These are phyloP conservation scores for Therioaphis trifolii DNA, from an alignment of 2,888 invertebrate species.

Conservation along the genomic window DNA sequence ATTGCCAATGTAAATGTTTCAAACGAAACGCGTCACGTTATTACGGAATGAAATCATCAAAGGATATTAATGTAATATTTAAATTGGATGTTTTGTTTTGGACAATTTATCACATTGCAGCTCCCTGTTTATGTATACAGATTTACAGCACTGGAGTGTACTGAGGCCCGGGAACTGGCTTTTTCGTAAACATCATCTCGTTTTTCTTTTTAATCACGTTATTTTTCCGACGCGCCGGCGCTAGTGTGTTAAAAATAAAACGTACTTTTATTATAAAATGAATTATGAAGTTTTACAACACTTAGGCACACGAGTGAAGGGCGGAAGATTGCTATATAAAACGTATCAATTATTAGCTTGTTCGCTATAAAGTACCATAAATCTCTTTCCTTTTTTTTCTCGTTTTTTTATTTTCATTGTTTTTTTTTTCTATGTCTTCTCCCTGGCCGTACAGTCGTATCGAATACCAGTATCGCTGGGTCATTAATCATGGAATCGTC, in stretches of 20 bases:
- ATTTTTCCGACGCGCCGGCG: not conserved
- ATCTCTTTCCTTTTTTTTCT: conserved; percentile 36
- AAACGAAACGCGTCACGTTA: not conserved
- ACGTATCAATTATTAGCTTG: conserved; percentile 20
- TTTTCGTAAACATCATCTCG: conserved; percentile 1
- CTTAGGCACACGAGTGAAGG: too few species aligned
- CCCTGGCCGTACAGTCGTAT: conserved; percentile 25
- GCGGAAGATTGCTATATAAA: not conserved
- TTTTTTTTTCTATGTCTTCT: not conserved
- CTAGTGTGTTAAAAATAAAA: conserved; percentile 6
- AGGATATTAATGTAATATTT: too few species aligned
- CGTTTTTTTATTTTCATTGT: not conserved
- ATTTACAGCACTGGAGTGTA: too few species aligned
- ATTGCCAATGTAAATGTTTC: not conserved
- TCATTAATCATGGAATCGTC: conserved; percentile 45
- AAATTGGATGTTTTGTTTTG: too few species aligned
- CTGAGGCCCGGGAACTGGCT: too few species aligned
- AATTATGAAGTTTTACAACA: conserved; percentile 4
- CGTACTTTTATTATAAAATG: conserved; percentile 18
- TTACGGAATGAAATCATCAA: not conserved
- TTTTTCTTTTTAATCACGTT: conserved; percentile 29
- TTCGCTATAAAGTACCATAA: conserved; percentile 34
- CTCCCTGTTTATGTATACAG: not conserved
- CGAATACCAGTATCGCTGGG: conserved; percentile 47
- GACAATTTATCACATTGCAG: not conserved